Evolutionary conservation across 2,797 vertebrate species (phyloP).

Genomic region (Diglossa cyanea): DNA sequence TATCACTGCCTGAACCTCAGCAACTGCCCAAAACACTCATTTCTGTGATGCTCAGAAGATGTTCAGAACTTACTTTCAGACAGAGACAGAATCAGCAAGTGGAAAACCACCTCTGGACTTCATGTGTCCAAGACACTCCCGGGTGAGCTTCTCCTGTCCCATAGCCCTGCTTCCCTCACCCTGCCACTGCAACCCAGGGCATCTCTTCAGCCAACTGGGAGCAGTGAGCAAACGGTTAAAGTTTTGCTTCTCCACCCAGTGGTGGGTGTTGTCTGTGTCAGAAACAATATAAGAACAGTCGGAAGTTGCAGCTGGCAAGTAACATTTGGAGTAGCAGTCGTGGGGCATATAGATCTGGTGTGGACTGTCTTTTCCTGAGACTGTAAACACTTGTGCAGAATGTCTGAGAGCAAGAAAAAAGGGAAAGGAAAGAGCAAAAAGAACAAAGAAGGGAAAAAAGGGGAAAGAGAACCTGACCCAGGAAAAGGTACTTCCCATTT

Average conservation of each 20-base stretch:
- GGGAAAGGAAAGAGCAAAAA: conserved; percentile 78
- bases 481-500: conserved; percentile 78
- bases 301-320: conserved; percentile 75
- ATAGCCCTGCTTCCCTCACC: neutral
- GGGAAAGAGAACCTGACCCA: conserved; percentile 73
- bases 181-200: conserved; percentile 5
- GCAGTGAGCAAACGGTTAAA: conserved; percentile 79
- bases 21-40: neutral
- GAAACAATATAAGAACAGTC: conserved; percentile 78
- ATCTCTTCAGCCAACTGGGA: conserved; percentile 30
- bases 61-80: neutral
- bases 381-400: conserved; percentile 69
- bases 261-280: conserved; percentile 79
- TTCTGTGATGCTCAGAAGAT: neutral
- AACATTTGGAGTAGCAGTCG: conserved; percentile 63
- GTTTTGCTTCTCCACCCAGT: conserved; percentile 76
- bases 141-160: neutral
- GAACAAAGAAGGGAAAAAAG: conserved; percentile 75
- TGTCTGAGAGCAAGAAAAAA: conserved; percentile 77
- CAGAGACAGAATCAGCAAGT: neutral
- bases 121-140: neutral
- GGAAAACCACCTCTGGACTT: neutral
- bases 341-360: conserved; percentile 66
- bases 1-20: neutral
- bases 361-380: conserved; percentile 58